phyloP scores from a whole-genome alignment of 2,797 vertebrate species.

The Florisuga fusca region DNA sequence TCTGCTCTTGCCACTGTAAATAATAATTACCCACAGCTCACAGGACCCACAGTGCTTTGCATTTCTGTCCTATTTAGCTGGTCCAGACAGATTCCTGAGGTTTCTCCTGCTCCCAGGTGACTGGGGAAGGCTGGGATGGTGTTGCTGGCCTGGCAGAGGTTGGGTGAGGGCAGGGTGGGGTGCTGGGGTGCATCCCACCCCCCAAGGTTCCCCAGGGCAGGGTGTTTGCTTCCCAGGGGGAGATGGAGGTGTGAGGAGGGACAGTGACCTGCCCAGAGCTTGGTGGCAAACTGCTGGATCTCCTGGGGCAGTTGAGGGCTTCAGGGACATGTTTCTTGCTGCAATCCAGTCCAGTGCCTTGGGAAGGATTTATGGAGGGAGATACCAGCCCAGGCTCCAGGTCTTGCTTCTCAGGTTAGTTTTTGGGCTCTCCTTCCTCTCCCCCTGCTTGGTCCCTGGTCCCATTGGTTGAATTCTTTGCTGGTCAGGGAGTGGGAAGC shows the following conservation, averaged over 20 bases:
- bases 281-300: background rate
- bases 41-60: rapidly evolving
- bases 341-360: rapidly evolving
- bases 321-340: background rate
- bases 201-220: background rate
- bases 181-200: background rate
- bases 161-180: background rate
- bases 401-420: background rate
- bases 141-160: background rate
- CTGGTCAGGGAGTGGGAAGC: rapidly evolving
- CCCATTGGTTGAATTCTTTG: rapidly evolving
- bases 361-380: constrained; percentile 13
- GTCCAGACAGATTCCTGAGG: background rate
- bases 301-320: background rate
- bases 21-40: background rate
- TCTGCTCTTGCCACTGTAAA: background rate
- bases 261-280: background rate
- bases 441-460: rapidly evolving
- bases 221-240: background rate
- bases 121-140: background rate
- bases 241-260: background rate
- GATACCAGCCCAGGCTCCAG: background rate
- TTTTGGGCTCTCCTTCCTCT: background rate
- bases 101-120: background rate
- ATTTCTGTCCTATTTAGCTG: background rate